These are phyloP conservation scores for Allacma fusca DNA, from an alignment of 2,888 invertebrate species.

Conservation along the genomic window DNA sequence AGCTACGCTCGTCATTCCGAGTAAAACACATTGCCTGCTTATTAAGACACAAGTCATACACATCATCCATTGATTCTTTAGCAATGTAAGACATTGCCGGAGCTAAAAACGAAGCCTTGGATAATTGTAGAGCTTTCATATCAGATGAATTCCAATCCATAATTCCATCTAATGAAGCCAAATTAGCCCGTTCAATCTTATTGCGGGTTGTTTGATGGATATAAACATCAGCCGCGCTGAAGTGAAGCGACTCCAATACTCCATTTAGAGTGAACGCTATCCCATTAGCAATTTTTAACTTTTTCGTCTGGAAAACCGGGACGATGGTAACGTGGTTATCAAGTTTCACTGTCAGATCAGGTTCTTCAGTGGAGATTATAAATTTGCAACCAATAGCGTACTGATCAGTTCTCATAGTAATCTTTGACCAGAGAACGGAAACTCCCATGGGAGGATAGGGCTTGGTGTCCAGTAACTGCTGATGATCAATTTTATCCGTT, in stretches of 20 bases:
- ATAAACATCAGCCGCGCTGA: not conserved
- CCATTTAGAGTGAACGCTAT: constrained; percentile 13
- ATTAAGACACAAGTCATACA: constrained; percentile 9
- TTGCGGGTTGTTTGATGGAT: too few relatives aligned
- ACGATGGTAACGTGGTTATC: not conserved
- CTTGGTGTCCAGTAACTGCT: not conserved
- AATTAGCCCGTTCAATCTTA: too few relatives aligned
- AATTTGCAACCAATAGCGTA: constrained; percentile 30
- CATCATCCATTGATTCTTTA: not conserved
- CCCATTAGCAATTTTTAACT: constrained; percentile 14
- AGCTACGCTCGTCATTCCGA: constrained; percentile 6
- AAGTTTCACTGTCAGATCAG: not conserved
- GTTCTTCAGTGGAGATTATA: not conserved
- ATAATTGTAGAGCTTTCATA: too few relatives aligned
- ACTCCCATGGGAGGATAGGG: constrained; percentile 26
- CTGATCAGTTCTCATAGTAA: not conserved
- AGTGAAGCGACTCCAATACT: not conserved
- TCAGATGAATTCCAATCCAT: too few relatives aligned
- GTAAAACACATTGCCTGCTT: constrained; percentile 27
- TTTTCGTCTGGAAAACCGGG: not conserved
- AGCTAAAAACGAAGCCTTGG: too few relatives aligned
- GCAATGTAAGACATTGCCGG: not conserved
- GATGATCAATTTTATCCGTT: not conserved
- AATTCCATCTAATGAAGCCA: too few relatives aligned
- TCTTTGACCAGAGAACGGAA: constrained; percentile 24